phyloP scores from a whole-genome alignment of 1,140 invertebrate genomes.

The Diabrotica undecimpunctata region DNA sequence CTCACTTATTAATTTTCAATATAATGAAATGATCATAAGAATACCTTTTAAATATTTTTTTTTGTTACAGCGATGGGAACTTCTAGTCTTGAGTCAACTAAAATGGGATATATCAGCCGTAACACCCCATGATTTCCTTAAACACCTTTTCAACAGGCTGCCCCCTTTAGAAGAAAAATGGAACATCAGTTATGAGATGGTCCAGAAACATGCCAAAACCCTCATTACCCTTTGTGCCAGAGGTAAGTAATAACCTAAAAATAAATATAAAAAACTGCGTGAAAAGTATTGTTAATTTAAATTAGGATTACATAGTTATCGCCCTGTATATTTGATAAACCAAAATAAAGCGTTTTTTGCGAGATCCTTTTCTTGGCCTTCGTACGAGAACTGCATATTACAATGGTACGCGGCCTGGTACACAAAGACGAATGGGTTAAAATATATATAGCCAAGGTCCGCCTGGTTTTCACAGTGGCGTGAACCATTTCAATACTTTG shows the following conservation, averaged over 20 bases:
- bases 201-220: constrained; percentile 71
- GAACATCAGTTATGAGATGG: constrained; percentile 58
- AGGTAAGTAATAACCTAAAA: constrained; percentile 54
- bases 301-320: no score
- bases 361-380: constrained; percentile 11
- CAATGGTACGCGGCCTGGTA: constrained; percentile 7
- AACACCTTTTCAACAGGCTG: constrained; percentile 51
- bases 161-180: constrained; percentile 35
- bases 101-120: constrained; percentile 67
- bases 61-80: constrained; percentile 65
- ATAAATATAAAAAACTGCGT: no score
- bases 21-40: no score
- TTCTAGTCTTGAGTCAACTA: constrained; percentile 63
- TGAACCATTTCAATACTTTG: no score
- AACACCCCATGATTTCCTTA: constrained; percentile 69
- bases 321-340: not conserved
- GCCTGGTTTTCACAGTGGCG: not conserved
- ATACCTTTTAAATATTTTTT: no score
- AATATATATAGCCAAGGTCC: constrained; percentile 15
- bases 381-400: constrained; percentile 13
- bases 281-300: no score
- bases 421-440: constrained; percentile 15
- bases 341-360: not conserved
- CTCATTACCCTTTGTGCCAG: constrained; percentile 75
- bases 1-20: no score